Evolutionary conservation across 2,888 invertebrate genomes (phyloP).

Genomic region (Syrista parreyssii): DNA sequence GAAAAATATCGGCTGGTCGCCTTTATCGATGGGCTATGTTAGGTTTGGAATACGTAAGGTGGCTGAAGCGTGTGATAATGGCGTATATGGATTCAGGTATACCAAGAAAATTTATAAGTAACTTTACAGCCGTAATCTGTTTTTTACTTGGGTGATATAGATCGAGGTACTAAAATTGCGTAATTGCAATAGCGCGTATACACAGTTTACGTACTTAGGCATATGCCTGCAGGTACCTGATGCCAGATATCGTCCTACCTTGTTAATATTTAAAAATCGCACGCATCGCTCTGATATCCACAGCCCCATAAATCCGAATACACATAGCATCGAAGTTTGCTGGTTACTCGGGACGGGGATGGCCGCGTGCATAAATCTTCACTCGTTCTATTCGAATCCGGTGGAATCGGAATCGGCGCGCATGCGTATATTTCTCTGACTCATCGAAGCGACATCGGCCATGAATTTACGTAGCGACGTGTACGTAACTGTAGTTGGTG

Average conservation of each 20-base stretch:
- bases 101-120: not conserved
- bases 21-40: not conserved
- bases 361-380: not conserved
- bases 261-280: not conserved
- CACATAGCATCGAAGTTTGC: not conserved
- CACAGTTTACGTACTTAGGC: too few relatives aligned
- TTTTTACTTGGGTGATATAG: not conserved
- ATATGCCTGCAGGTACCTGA: not conserved
- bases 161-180: too few relatives aligned
- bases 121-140: not conserved
- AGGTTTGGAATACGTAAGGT: not conserved
- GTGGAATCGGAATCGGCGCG: not conserved
- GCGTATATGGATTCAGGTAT: not conserved
- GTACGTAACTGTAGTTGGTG: not conserved
- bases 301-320: not conserved
- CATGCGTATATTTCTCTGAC: not conserved
- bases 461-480: not conserved
- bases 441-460: not conserved
- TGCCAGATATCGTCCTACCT: not conserved
- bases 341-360: not conserved
- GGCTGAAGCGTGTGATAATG: not conserved
- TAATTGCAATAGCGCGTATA: not conserved
- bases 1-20: not conserved
- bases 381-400: slow-evolving; percentile 1
- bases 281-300: not conserved